phyloP scores from a whole-genome alignment of 2,113 vertebrate species.

The Varanus komodoensis region DNA sequence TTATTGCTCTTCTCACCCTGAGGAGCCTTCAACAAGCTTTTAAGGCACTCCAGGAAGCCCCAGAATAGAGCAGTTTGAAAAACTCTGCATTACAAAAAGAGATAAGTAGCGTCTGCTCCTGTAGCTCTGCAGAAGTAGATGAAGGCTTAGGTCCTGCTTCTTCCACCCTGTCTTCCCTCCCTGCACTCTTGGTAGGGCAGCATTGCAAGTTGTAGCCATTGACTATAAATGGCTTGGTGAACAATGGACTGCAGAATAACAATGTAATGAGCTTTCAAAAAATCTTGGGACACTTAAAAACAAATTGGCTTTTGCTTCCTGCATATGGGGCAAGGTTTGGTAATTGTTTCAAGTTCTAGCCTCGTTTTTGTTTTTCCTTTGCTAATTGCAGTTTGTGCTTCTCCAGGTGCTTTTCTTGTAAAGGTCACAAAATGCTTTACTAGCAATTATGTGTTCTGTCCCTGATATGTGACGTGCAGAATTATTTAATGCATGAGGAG shows the following conservation, averaged over 20 bases:
- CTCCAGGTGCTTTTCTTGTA: not conserved
- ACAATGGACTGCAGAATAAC: not conserved
- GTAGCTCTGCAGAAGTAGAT: not conserved
- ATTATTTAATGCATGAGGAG: not conserved
- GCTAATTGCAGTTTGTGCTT: not conserved
- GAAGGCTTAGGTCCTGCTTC: not conserved
- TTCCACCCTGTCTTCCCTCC: not conserved
- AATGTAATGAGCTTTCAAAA: not conserved
- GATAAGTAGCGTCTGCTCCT: not conserved
- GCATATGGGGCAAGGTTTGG: not conserved
- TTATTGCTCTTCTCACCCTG: not conserved
- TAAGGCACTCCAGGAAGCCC: not conserved
- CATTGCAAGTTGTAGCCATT: not conserved
- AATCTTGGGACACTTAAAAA: not conserved
- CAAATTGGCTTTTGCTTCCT: conserved; percentile 6
- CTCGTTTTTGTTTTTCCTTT: not conserved
- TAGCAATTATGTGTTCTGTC: not conserved
- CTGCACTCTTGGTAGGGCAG: not conserved
- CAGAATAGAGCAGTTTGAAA: not conserved
- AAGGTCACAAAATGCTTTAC: conserved; percentile 13
- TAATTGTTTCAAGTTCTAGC: conserved; percentile 18
- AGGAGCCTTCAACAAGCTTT: not conserved
- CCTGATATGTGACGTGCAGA: not conserved
- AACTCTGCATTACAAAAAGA: not conserved
- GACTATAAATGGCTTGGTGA: not conserved